Base-by-base conservation (phyloP, 2,888 invertebrate species). In the Napeogenes inachia region DNA sequence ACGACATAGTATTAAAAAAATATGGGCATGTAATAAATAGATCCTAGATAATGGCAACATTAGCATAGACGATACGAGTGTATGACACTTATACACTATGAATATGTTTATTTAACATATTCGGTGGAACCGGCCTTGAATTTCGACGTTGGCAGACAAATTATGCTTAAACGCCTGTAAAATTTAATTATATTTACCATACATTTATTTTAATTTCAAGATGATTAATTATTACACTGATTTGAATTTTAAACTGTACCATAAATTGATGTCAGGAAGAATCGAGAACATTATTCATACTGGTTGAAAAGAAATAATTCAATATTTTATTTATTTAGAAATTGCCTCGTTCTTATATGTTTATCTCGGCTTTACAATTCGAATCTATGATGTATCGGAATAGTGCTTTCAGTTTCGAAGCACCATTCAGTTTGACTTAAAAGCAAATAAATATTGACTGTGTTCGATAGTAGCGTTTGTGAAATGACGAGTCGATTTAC, bases 381-480 rank as follows among this genome's bases (percentile, higher is more conserved):
- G 4, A 33, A 21, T 59, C 32, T 32, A 13, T 33, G 35, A 35
- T 56, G 59, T n/a, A 54, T 58, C 35, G 38, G 46, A 50, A 71
- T 71, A 66, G 71, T 69, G 60, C 59, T 71, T 70, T 66, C 68
- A 61, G 62, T 54, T 42, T 62, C 67, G 78, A 77, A 80, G 78
- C 75, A 75, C 77, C 75, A 75, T 72, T 73, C 72, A 79, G 77
- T 77, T 80, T 75, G 71, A 71, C 73, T 70, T 64, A 61, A 47
- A 47, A 47, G 63, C 60, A 66, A 58, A 64, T 57, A 72, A 73
- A 86, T 82, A 85, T 85, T 85, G 80, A 78, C 78, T 70, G 64
- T 66, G 71, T 70, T 76, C 72, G 66, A 62, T 64, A 65, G 70
- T 66, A 68, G 67, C 66, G 57, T 59, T 68, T 65, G 68, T 66